A percentile compares a stretch with the other conserved stretches of the same genome.
These are phyloP conservation scores for Eupelmus urozonus DNA, from an alignment of 2,888 invertebrate genomes.

Conservation along the genomic window DNA sequence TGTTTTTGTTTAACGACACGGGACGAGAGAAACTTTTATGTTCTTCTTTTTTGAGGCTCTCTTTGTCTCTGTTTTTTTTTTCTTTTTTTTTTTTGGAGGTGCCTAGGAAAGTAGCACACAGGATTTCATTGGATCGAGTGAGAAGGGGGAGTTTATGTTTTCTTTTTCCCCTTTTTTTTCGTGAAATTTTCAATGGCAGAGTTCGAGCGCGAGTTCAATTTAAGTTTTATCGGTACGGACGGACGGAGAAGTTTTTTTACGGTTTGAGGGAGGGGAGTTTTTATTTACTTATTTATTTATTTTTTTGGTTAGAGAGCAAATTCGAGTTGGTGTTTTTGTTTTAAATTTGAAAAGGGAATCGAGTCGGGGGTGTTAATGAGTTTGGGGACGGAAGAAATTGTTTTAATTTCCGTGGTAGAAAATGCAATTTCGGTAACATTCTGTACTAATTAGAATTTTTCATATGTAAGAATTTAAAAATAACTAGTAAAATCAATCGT, in stretches of 20 bases:
- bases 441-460: no score
- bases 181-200: conserved; percentile 22
- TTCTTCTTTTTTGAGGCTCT: neutral
- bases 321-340: no score
- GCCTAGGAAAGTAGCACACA: neutral
- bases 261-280: neutral
- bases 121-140: neutral
- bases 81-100: neutral
- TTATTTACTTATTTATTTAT: neutral
- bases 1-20: conserved; percentile 2
- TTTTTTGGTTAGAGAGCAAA: no score
- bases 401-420: no score
- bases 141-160: neutral
- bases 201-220: conserved; percentile 13
- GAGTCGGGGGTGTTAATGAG: no score
- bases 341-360: no score
- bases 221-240: conserved; percentile 15
- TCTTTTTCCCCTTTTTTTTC: conserved; percentile 5
- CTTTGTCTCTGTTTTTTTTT: neutral
- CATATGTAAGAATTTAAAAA: no score
- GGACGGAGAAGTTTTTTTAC: conserved; percentile 15
- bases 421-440: no score
- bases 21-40: neutral
- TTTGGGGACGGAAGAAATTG: no score
- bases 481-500: no score